Base-by-base conservation (phyloP, 2,113 vertebrate species). In the Paramormyrops kingsleyae region DNA sequence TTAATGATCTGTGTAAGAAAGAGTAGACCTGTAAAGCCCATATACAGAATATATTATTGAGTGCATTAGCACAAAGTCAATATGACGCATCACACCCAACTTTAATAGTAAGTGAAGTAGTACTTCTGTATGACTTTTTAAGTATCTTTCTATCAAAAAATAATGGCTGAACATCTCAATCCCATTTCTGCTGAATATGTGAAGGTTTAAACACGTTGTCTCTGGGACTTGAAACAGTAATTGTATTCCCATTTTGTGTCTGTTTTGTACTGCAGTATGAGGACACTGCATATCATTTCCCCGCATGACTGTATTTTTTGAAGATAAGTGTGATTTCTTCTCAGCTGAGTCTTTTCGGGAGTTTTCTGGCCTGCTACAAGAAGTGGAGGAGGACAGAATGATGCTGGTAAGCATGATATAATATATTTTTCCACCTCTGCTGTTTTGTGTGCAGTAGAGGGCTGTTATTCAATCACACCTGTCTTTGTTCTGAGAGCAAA, bases 331-430 rank as follows among this genome's bases (percentile, higher is more conserved):
- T 90, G 3, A 92, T 91, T 91, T 62, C 2, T 91, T 86, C 59
- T 0, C 92, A 99, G 99, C 99, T 0, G 97, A 99, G 93, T 99
- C 99, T 39, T 99, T 99, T 92, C 97, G 98, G 92, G 99, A 99
- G 94, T 99, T 99, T 31, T 97, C 99, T 0, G 98, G 97, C 90
- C 95, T 99, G 87, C 95, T 99, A 70, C 98, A 98, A 0, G 98
- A 99, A 94, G 97, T 97, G 89, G 99, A 99, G 94, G 95, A 97
- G 1, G 98, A 99, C 94, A 97, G 98, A 93, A 98, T 98, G 95
- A 99, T 99, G 98, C 96, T 99, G 98, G 99, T 99, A 95, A 94
- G 96, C 93, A 4, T 88, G 59, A 31, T 31, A 3, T 15, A 86
- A 21, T 31, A 19, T 52, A 44, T 53, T 19, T 53, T 87, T 52